Base-by-base conservation (phyloP, 2,888 invertebrate species). In the Tiliacea citrago region DNA sequence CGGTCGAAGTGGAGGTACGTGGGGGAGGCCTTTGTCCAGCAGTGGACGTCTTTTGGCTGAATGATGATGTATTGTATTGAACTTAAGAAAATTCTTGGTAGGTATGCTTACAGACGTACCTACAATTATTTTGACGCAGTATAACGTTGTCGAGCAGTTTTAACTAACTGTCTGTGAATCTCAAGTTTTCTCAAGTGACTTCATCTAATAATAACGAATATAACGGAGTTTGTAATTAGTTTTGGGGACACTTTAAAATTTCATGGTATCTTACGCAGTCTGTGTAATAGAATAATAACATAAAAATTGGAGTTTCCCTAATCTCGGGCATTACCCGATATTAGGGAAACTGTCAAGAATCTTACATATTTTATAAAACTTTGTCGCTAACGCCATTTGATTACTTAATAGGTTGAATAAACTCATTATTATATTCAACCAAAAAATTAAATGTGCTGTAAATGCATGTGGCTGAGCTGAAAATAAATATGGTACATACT, bases 181-280 rank as follows among this genome's bases (percentile, higher is more conserved):
- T 45, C 47, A 58, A 58, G 77, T 39, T 53, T 13, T 55, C 60
- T 39, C 29, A 49, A 71, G 67, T 12, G 47, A 57, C 51, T 68
- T 53, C 29, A 66, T 62, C 55, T 61, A 29, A 71, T 77, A 61
- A 68, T 61, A 66, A 29, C 66, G 47, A 53, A n/a, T n/a, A n/a
- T 24, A 61, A 68, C 24, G 7, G 65, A 77, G 51, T 77, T 77
- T 42, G 51, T 68, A 72, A 82, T 80, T 82, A 61, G 68, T 80
- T 80, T 72, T n/a, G 47, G 51, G 65, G 61, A 76, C 42, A 66
- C 55, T 68, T 82, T 77, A 45, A 80, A 71, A 53, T 80, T 68
- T 77, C 29, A 82, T 24, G 21, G 47, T 57, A 61, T 35, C 35
- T 70, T 66, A 53, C 67, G 18, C 63, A 49, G 21, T 18, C n/a